Evolutionary conservation across 2,797 vertebrate species (phyloP).

Genomic region (Diceros bicornis): DNA sequence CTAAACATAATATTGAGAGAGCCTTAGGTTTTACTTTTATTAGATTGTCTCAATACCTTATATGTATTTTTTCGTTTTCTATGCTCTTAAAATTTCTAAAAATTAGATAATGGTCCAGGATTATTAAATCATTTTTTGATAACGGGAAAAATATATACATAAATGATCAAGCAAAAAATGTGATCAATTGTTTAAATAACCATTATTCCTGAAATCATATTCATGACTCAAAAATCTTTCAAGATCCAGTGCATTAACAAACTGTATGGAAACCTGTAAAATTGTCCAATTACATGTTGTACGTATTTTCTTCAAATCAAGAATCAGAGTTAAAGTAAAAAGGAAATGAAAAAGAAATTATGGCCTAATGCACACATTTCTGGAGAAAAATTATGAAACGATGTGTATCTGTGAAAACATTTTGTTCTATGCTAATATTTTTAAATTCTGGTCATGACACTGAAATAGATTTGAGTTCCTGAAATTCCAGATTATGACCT

Average conservation of each 20-base stretch:
- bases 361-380: background rate
- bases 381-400: background rate
- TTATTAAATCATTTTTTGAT: background rate
- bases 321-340: background rate
- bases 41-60: too few relatives aligned
- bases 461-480: background rate
- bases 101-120: background rate
- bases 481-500: background rate
- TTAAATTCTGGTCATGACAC: background rate
- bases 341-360: background rate
- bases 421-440: background rate
- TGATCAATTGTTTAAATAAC: background rate
- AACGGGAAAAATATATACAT: background rate
- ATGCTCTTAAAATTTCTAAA: background rate
- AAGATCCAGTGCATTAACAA: background rate
- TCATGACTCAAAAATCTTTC: background rate
- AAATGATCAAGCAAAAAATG: background rate
- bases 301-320: background rate
- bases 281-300: background rate
- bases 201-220: background rate
- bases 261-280: background rate
- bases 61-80: too few relatives aligned
- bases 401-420: background rate
- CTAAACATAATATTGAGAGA: background rate
- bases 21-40: too few relatives aligned